Evolutionary conservation across 23 tunicate species (phyloP), one percentile per base, ranked within the genome.

Genomic region (Halocynthia roretzi): DNA sequence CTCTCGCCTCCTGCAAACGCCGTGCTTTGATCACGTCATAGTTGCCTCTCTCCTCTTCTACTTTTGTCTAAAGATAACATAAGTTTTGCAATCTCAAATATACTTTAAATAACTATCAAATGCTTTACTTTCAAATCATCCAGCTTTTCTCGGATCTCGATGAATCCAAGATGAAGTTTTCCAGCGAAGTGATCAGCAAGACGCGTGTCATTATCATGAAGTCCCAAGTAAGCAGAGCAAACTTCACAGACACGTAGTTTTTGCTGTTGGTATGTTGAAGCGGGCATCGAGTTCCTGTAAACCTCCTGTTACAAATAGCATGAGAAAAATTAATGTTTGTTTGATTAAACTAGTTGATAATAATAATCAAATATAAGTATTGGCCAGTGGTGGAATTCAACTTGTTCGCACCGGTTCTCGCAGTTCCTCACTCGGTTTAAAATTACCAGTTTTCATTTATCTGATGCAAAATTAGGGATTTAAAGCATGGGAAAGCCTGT

Each of bases 101-200:
- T 15, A 0, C 71, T 12, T 0, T 10, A 1, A 11, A 67, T 9
- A 5, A 67, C 71, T 0, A 67, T 15, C 17, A 22, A 20, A 68
- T 12, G 70, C 54, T 71, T 71, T 10, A 18, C 72, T 71, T 81
- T 66, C 51, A 94, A 81, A 52, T 82, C 74, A 20, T 68, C 70
- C 9, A 79, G 72, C 40, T 88, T 62, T 54, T 81, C 88, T 7
- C 99, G 77, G 11, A 94, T 81, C 53, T 79, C 74, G 65, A 94
- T 88, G 65, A 94, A 94, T 15, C 99, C 99, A 15, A 95, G 83
- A 77, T 94, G 99, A 14, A 94, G 84, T 52, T 94, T 94, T 40
- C 99, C 99, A 52, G 97, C 99, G 72, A 94, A 94, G 62, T 94
- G 99, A 75, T 94, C 99, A 40, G 99, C 99, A 22, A 94, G 86